Evolutionary conservation across 1,140 invertebrate species (phyloP).

Genomic region (Leptestheria dahalacensis): DNA sequence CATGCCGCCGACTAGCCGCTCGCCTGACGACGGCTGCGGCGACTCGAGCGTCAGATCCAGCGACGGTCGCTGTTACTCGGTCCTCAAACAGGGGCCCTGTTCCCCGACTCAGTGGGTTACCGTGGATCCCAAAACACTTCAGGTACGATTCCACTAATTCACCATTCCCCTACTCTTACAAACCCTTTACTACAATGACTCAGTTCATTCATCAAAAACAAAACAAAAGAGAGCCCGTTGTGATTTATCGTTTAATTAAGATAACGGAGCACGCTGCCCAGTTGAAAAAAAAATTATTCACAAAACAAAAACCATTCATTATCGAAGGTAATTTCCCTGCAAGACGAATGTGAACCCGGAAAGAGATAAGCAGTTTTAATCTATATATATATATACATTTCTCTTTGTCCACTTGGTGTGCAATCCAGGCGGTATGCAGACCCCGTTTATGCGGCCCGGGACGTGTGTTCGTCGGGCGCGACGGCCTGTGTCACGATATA

Average conservation of each 20-base stretch:
- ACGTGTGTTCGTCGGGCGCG: constrained; percentile 5
- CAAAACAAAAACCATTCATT: neutral
- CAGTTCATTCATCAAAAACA: too few species aligned
- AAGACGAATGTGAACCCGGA: neutral
- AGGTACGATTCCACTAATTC: neutral
- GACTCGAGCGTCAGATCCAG: constrained; percentile 2
- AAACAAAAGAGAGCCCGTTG: too few species aligned
- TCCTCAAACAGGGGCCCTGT: constrained; percentile 7
- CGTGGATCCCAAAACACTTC: neutral
- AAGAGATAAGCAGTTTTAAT: neutral
- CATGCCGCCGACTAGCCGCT: neutral
- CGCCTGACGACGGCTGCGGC: constrained; percentile 4
- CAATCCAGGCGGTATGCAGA: constrained; percentile 7
- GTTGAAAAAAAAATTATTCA: neutral
- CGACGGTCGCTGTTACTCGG: constrained; percentile 4
- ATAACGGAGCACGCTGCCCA: too few species aligned
- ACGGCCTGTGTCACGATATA: constrained; percentile 13
- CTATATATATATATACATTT: neutral
- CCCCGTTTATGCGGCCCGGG: constrained; percentile 8
- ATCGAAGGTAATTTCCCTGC: neutral
- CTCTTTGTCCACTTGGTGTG: neutral
- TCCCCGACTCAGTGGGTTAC: constrained; percentile 7
- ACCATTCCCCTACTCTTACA: neutral
- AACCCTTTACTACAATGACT: neutral
- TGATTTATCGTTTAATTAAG: too few species aligned